phyloP scores from a whole-genome alignment of 2,113 vertebrate genomes.

The Mus spicilegus region DNA sequence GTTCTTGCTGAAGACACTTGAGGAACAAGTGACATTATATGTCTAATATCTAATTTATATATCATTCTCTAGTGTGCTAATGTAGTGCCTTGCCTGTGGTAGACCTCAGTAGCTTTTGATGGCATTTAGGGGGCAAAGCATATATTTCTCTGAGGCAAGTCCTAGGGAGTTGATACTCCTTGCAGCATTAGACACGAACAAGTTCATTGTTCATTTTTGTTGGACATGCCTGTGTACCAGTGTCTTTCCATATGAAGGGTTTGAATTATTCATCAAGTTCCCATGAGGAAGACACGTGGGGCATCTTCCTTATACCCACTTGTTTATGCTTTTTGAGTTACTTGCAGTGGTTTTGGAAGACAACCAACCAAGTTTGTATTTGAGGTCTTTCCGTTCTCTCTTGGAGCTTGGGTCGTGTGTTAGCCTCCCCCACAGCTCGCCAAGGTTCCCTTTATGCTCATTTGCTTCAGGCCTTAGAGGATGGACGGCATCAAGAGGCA shows the following conservation, averaged over 20 bases:
- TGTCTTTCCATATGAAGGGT: not conserved
- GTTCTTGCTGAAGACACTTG: not conserved
- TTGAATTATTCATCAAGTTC: not conserved
- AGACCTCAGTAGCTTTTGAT: not conserved
- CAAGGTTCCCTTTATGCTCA: not conserved
- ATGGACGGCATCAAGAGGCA: not conserved
- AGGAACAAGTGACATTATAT: not conserved
- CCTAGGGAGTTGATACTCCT: not conserved
- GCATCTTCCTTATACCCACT: not conserved
- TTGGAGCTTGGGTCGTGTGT: not conserved
- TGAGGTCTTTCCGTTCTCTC: not conserved
- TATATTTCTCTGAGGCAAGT: not conserved
- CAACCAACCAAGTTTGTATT: not conserved
- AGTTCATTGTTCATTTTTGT: not conserved
- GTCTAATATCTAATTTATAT: no score
- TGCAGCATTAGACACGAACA: not conserved
- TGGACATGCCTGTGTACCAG: not conserved
- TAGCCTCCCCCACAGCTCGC: not conserved
- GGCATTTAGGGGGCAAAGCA: not conserved
- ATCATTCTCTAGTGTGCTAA: not conserved
- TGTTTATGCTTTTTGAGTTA: not conserved
- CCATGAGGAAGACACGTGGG: not conserved
- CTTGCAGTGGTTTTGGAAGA: not conserved
- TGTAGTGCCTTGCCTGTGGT: not conserved
- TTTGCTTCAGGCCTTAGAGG: constrained; percentile 40